Evolutionary conservation across 2,113 vertebrate species (phyloP), one percentile per base, ranked within the genome.

Genomic region (Neogale vison): DNA sequence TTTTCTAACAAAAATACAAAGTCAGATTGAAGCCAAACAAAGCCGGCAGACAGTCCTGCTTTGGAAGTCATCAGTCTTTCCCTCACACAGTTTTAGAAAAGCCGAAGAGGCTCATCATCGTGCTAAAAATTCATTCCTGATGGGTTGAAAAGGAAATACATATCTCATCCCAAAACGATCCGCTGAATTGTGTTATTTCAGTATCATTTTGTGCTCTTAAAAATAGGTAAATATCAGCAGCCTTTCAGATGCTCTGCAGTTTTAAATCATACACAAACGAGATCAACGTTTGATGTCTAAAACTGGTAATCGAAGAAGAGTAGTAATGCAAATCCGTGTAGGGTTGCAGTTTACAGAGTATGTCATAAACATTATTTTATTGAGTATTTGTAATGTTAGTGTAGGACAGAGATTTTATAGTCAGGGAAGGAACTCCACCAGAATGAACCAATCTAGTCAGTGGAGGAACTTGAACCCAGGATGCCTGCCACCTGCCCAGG

Each of bases 1-100:
- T 97, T 82, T 88, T 65, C 72, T 71, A 83, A 79, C 50, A 85
- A 85, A 96, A 90, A 72, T 8, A 39, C 21, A 67, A 76, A 86
- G 50, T 92, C 72, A 84, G 39, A 88, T 26, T 85, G 55, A 96
- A 94, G 85, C 42, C 84, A 96, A 85, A 93, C 59, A 39, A 36
- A 95, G 88, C 15, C 85, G 14, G 9, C 26, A 42, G 26, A 82
- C 11, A 86, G 17, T n/a, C 90, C 24, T 92, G 84, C 94, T 88
- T 55, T 67, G 71, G 39, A 97, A 90, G 29, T 42, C 65, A 96
- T 36, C 88, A 57, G 31, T 93, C 63, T 72, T 77, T 36, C 39
- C 39, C 71, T 82, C 39, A 34, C 47, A 59, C 20, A 31, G 20
- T 87, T 87, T 90, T 36, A 61, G 91, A 97, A 93, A 87, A 94